Evolutionary conservation across 2,888 invertebrate genomes (phyloP).

Genomic region (Sinhomidia bicolor): DNA sequence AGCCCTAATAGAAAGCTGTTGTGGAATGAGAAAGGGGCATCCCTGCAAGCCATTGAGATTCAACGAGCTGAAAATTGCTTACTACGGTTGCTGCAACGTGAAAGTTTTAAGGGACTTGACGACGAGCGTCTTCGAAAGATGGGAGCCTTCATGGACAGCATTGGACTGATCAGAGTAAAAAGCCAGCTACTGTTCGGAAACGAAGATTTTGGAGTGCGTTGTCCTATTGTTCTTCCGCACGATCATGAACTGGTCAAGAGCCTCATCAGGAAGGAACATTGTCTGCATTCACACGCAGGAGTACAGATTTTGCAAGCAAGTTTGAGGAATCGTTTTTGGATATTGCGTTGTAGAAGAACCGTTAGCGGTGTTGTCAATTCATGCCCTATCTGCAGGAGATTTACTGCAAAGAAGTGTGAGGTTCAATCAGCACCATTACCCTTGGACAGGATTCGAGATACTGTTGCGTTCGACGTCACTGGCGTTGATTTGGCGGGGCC

Average conservation of each 20-base stretch:
- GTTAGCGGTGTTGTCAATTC: conserved; percentile 26
- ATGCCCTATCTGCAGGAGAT: conserved; percentile 79
- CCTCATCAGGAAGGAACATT: background rate
- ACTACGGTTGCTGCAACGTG: background rate
- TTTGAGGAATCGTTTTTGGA: background rate
- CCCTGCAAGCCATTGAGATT: background rate
- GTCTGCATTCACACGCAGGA: background rate
- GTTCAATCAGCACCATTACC: conserved; percentile 8
- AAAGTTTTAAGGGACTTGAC: background rate
- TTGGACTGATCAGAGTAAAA: background rate
- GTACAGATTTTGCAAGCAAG: background rate
- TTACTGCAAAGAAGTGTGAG: background rate
- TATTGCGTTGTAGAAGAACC: background rate
- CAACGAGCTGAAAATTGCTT: background rate
- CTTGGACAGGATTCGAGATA: background rate
- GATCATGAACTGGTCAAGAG: background rate
- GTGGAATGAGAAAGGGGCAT: background rate
- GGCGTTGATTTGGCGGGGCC: conserved; percentile 82
- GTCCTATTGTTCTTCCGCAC: background rate
- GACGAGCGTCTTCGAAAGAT: background rate
- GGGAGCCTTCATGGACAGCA: background rate
- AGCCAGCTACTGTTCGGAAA: background rate
- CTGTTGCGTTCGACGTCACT: conserved; percentile 76
- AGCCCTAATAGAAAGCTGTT: background rate
- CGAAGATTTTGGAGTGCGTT: background rate